A percentile compares a stretch with the other conserved stretches of the same genome.
Evolutionary conservation across 2,888 invertebrate species (phyloP).

Genomic region (Nectonema munidae): DNA sequence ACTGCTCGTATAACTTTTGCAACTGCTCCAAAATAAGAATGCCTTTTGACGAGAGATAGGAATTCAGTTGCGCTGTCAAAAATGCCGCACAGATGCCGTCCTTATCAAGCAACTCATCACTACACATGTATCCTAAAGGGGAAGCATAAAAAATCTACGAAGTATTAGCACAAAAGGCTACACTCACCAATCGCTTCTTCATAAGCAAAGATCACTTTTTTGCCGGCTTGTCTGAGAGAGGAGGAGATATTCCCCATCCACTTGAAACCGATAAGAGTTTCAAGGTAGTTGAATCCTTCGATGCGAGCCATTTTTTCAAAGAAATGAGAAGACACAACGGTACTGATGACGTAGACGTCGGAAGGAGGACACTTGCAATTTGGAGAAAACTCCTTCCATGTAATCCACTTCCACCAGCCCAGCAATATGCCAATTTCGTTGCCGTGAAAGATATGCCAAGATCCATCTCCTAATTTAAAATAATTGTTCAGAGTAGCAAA

Average conservation of each 20-base stretch:
- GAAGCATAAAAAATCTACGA: constrained; percentile 8
- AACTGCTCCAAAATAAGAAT: constrained; percentile 27
- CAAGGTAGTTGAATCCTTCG: constrained; percentile 42
- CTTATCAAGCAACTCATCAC: constrained; percentile 55
- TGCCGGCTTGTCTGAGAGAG: constrained; percentile 36
- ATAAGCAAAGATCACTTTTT: constrained; percentile 56
- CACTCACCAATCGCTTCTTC: constrained; percentile 67
- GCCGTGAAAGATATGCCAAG: constrained; percentile 64
- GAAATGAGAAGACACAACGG: constrained; percentile 84
- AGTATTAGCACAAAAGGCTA: too few species aligned
- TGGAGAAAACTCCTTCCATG: constrained; percentile 26
- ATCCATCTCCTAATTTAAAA: constrained; percentile 21
- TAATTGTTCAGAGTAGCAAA: too few species aligned
- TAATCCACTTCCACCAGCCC: constrained; percentile 58
- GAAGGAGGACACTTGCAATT: constrained; percentile 18
- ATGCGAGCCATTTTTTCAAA: constrained; percentile 41
- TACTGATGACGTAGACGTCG: constrained; percentile 50
- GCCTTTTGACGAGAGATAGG: constrained; percentile 31
- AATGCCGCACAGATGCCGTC: constrained; percentile 72
- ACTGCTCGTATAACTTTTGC: constrained; percentile 38
- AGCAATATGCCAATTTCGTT: constrained; percentile 72
- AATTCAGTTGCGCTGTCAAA: constrained; percentile 39
- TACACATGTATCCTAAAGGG: constrained; percentile 47
- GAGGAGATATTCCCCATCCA: constrained; percentile 79
- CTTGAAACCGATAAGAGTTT: constrained; percentile 91